Evolutionary conservation across 2,888 invertebrate genomes (phyloP).

Genomic region (Tribolium freemani): DNA sequence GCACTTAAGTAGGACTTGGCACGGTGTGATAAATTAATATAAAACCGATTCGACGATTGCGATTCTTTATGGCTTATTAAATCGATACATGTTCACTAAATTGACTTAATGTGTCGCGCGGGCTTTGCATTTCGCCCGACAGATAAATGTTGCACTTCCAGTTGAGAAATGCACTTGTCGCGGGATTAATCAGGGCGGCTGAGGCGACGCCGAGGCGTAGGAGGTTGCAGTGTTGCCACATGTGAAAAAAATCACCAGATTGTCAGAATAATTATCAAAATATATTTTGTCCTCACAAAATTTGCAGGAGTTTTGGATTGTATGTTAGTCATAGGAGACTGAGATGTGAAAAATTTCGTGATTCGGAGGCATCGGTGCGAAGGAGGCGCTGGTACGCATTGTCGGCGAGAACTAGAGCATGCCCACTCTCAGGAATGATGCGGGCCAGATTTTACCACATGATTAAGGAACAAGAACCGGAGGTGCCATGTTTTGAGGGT

Average conservation of each 20-base stretch:
- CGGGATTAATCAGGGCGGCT: constrained; percentile 7
- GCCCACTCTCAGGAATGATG: constrained; percentile 40
- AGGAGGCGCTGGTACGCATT: constrained; percentile 55
- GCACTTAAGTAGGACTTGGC: constrained; percentile 44
- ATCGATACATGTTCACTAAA: constrained; percentile 52
- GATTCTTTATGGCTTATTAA: constrained; percentile 52
- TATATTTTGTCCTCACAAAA: too few species aligned
- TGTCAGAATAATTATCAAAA: too few species aligned
- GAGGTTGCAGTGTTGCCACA: constrained; percentile 1
- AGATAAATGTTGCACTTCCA: constrained; percentile 16
- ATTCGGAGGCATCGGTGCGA: constrained; percentile 51
- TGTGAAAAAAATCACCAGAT: too few species aligned
- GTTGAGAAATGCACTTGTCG: constrained; percentile 34
- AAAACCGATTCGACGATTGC: constrained; percentile 26
- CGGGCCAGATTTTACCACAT: not conserved
- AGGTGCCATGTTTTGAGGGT: not conserved
- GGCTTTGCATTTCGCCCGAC: constrained; percentile 6
- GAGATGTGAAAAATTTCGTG: constrained; percentile 47
- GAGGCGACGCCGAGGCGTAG: too few species aligned
- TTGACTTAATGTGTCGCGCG: constrained; percentile 53
- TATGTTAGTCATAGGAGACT: too few species aligned
- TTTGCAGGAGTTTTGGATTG: too few species aligned
- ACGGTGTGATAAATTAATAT: constrained; percentile 47
- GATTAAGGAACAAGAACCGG: not conserved
- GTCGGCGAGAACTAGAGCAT: constrained; percentile 54